Base-by-base conservation (phyloP, 2,797 vertebrate species). In the Leptodactylus fallax region DNA sequence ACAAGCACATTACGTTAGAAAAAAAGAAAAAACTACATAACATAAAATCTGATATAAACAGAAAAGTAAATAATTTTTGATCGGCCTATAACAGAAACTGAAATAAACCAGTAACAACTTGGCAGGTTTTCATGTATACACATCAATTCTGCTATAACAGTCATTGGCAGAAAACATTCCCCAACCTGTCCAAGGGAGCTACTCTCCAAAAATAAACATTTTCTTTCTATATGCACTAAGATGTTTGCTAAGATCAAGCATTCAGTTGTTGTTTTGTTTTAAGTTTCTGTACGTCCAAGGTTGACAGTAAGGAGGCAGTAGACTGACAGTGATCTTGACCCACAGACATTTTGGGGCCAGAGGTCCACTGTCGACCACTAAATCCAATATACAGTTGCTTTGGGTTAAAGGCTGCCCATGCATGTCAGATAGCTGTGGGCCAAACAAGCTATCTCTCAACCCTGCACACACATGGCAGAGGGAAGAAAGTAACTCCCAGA, bases 41-140 rank as follows among this genome's bases (percentile, higher is more conserved):
- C 47, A 74, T 74, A 74, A 74, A 49, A 74, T 74, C 17, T n/a
- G 19, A 74, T n/a, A 7, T 74, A 51, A 49, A 74, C 45, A 76
- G 17, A 53, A 76, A 76, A 53, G 19, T 13, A 76, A 76, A 49
- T 13, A 76, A 53, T 51, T 51, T 23, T 13, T 51, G 47, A 51
- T 11, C 10, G 19, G 45, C 6, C 45, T 21, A 74, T 74, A 74
- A n/a, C 36, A 74, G 19, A 49, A 49, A 74, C 71, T 49, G 19
- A n/a, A n/a, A 49, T 17, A 74, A 49, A 27, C 65, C 13, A 69
- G 65, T 27, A 69, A 69, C 65, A 25, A 69, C 3, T 69, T 69
- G 65, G 23, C 27, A 71, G 16, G 13, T 36, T 71, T 71, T 36
- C 10, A 8, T 36, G 67, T 45, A 45, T 71, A 16, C 27, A 45